Evolutionary conservation across 1,140 invertebrate species (phyloP), one percentile per base, ranked within the genome.

Genomic region (Cylas formicarius): DNA sequence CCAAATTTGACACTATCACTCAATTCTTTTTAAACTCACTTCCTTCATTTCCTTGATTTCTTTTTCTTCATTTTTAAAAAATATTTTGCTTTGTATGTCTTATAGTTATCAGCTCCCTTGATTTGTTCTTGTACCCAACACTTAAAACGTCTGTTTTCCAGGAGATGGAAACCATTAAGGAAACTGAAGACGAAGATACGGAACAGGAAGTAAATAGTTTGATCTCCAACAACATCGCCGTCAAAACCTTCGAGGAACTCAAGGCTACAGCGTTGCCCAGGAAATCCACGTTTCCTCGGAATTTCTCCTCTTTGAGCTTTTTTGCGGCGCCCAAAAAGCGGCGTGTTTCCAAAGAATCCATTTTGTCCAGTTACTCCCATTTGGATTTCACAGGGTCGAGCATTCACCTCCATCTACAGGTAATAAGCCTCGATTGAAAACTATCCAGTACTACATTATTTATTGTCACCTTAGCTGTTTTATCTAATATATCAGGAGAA

Each of bases 321-420:
- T 7, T 71, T 63, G n/a, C 68, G 56, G 31, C 21, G 5, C 17
- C 70, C 63, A 49, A 69, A 65, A 62, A 69, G 54, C 35, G 67
- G 64, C 51, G 68, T 66, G 33, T 66, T 69, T 50, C 66, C 67
- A 79, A 78, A 63, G 72, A 74, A 22, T 81, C 80, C 8, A 73
- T 80, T 23, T 77, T 80, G 52, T 81, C 78, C 7, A 80, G 78
- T 59, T 73, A 81, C 33, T 82, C 80, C 0, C 74, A 77, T 47
- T 72, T 82, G 70, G 80, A 82, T 61, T 80, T 82, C 58, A 81
- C 76, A 31, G 80, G 79, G 31, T 80, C 77, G 36, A 78, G 77
- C 57, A 61, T 80, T 26, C 77, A 80, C 50, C 62, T 81, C 41
- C 77, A 79, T 63, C 58, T 79, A 35, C 75, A 78, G 64, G 75